A percentile compares a stretch with the other conserved stretches of the same genome.
phyloP scores from a whole-genome alignment of 2,888 invertebrate genomes.

The Stratiomys singularior region DNA sequence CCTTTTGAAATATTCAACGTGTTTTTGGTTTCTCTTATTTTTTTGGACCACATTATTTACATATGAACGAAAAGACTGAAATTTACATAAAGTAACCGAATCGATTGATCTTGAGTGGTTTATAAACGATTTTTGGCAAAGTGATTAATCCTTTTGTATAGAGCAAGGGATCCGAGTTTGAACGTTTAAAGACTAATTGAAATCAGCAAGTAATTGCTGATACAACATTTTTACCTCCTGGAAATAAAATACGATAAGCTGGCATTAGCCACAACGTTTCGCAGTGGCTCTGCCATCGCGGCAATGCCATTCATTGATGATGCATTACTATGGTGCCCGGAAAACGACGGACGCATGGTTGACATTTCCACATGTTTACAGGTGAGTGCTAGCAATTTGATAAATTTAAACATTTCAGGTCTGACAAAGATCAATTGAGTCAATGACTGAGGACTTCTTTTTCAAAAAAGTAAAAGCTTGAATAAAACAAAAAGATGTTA shows the following conservation, averaged over 20 bases:
- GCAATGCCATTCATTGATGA: slow-evolving; percentile 97
- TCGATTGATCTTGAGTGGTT: slow-evolving; percentile 2
- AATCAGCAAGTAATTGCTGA: slow-evolving; percentile 23
- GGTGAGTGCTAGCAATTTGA: too few species aligned
- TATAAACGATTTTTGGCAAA: too few species aligned
- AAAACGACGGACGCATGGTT: slow-evolving; percentile 94
- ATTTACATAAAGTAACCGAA: neutral
- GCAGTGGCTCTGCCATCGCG: slow-evolving; percentile 68
- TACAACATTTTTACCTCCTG: neutral
- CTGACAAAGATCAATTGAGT: too few species aligned
- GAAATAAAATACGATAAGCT: slow-evolving; percentile 58
- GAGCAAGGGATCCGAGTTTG: neutral
- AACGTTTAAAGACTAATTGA: too few species aligned
- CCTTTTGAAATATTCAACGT: neutral
- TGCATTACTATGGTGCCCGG: slow-evolving; percentile 93
- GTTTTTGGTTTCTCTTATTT: too few species aligned
- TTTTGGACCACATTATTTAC: neutral
- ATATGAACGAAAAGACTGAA: slow-evolving; percentile 41
- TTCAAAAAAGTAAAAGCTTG: too few species aligned
- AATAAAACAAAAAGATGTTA: too few species aligned
- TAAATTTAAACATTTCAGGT: too few species aligned
- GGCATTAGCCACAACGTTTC: slow-evolving; percentile 64
- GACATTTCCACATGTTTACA: slow-evolving; percentile 89
- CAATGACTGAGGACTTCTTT: too few species aligned
- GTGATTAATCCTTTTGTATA: too few species aligned